phyloP scores from a whole-genome alignment of 2,113 vertebrate species.

The Argyrosomus japonicus region DNA sequence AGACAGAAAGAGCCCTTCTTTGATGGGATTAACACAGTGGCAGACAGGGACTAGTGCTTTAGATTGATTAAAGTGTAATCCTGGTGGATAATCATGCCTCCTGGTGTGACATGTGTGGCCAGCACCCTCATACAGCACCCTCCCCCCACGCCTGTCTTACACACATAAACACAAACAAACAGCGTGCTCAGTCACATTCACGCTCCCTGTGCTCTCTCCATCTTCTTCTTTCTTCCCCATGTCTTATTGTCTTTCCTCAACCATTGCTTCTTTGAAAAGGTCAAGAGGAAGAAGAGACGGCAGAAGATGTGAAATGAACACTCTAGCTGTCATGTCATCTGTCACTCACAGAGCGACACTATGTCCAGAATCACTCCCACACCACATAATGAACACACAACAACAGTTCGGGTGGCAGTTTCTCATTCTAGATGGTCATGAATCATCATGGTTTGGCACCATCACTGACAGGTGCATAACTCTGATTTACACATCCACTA shows the following conservation, averaged over 20 bases:
- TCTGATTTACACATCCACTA: not conserved
- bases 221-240: not conserved
- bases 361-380: not conserved
- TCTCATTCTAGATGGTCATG: not conserved
- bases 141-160: not conserved
- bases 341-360: not conserved
- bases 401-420: not conserved
- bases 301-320: conserved; percentile 30
- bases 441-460: not conserved
- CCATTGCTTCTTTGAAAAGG: conserved; percentile 29
- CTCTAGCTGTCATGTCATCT: conserved; percentile 6
- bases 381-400: not conserved
- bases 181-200: not conserved
- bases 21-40: conserved; percentile 77
- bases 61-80: conserved; percentile 84
- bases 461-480: not conserved
- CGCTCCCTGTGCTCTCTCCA: not conserved
- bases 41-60: conserved; percentile 76
- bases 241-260: conserved; percentile 1
- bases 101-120: conserved; percentile 72
- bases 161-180: conserved; percentile 41
- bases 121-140: conserved; percentile 20
- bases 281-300: conserved; percentile 32
- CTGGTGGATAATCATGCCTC: conserved; percentile 77
- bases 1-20: conserved; percentile 73